phyloP scores from a whole-genome alignment of 2,797 vertebrate species.

The Falco naumanni region DNA sequence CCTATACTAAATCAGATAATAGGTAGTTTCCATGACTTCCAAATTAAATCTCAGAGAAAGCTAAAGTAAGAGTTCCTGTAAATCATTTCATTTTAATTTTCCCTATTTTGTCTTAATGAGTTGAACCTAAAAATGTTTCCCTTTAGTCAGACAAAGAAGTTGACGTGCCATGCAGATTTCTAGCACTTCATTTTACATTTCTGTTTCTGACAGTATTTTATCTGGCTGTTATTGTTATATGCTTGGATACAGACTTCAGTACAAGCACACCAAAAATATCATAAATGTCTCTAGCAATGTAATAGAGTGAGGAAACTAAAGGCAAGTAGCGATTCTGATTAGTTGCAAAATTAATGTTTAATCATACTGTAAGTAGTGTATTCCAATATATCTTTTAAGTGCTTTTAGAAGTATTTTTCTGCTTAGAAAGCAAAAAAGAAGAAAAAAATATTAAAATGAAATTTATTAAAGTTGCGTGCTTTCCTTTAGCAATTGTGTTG shows the following conservation, averaged over 20 bases:
- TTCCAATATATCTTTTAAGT: slow-evolving; percentile 50
- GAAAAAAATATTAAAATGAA: slow-evolving; percentile 74
- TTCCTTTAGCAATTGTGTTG: slow-evolving; percentile 41
- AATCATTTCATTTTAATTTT: slow-evolving; percentile 74
- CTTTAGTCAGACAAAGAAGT: slow-evolving; percentile 46
- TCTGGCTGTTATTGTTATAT: slow-evolving; percentile 20
- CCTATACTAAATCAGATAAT: slow-evolving; percentile 97
- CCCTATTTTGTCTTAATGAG: slow-evolving; percentile 45
- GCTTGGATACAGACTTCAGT: neutral
- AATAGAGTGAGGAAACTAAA: slow-evolving; percentile 31
- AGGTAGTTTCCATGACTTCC: slow-evolving; percentile 99
- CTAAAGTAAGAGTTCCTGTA: slow-evolving; percentile 82
- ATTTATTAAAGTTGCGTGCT: slow-evolving; percentile 66
- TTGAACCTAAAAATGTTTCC: slow-evolving; percentile 51
- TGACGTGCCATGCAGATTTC: neutral
- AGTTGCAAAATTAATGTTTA: slow-evolving; percentile 74
- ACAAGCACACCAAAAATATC: slow-evolving; percentile 3
- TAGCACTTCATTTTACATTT: slow-evolving; percentile 27
- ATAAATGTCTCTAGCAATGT: slow-evolving; percentile 10
- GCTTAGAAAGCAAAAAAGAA: slow-evolving; percentile 48
- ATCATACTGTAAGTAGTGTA: slow-evolving; percentile 44
- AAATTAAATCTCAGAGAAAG: slow-evolving; percentile 90
- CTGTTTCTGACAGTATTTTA: slow-evolving; percentile 35
- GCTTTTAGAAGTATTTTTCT: slow-evolving; percentile 57
- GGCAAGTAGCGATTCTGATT: slow-evolving; percentile 53